Evolutionary conservation across 1,140 invertebrate species (phyloP), one percentile per base, ranked within the genome.

Genomic region (Drosophila albomicans): DNA sequence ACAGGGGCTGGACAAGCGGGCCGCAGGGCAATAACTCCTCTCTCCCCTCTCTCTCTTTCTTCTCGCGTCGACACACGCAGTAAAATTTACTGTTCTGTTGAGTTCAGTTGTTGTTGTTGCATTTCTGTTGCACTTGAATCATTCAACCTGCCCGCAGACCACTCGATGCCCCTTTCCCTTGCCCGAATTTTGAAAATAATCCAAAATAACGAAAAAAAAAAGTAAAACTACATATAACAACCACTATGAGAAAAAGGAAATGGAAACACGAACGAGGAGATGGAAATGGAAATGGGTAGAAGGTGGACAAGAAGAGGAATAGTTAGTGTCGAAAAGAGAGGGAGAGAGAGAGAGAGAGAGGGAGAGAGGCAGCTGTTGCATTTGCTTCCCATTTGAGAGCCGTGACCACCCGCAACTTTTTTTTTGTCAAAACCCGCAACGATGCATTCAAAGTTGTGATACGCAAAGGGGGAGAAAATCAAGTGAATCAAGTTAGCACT

Each of bases 341-440:
- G 5, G 7, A 25, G 52, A 35, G 46, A 3, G 54, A 30, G 5
- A 16, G 41, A 45, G 28, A 13, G 35, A 5, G 30, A 41, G 51
- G 6, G 15, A 3, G 45, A 56, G 20, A 1, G 52, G 35, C 45
- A 58, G 66, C 54, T 71, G 68, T 54, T 75, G 58, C 66, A 70
- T 58, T 65, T 41, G 68, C 74, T 72, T 76, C 68, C 74, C 48
- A 49, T 76, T 32, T 11, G 32, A 58, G 43, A 64, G 64, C 77
- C 82, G 73, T 84, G 84, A 88, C 84, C 84, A 88, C 84, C 77
- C 84, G 84, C 85, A 82, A 87, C 85, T 84, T 84, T 81, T 79
- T 81, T 35, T 25, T 41, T 16, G 15, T n/a, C 25, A 16, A 25
- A 79, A 73, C 82, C 82, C 82, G 82, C 82, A 88, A 72, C 58